phyloP scores from a whole-genome alignment of 2,888 invertebrate genomes.

The Cerceris ruficornis region DNA sequence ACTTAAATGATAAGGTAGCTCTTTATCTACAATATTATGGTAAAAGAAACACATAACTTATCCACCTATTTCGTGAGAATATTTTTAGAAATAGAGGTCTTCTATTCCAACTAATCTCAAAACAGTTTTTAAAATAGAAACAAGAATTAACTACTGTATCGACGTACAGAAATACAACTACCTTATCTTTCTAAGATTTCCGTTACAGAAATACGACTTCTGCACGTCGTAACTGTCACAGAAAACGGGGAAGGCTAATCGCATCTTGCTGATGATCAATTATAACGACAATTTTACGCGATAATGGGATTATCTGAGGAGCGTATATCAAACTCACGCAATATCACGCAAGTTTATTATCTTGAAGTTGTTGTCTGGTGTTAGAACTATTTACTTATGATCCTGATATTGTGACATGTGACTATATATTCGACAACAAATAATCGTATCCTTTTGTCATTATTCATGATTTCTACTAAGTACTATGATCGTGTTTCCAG shows the following conservation, averaged over 20 bases:
- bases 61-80: too few relatives aligned
- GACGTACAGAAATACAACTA: not conserved
- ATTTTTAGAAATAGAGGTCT: too few relatives aligned
- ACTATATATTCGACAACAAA: constrained; percentile 8
- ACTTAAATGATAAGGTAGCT: too few relatives aligned
- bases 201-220: too few relatives aligned
- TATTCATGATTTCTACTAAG: too few relatives aligned
- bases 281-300: constrained; percentile 7
- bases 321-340: constrained; percentile 21
- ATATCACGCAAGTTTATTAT: constrained; percentile 16
- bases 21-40: too few relatives aligned
- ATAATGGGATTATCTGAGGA: constrained; percentile 48
- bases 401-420: constrained; percentile 30
- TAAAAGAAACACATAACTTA: too few relatives aligned
- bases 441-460: not conserved
- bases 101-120: too few relatives aligned
- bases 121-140: too few relatives aligned
- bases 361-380: constrained; percentile 4
- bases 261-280: constrained; percentile 22
- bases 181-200: too few relatives aligned
- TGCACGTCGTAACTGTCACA: constrained; percentile 16
- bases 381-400: constrained; percentile 11
- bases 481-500: too few relatives aligned
- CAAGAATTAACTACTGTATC: constrained; percentile 20
- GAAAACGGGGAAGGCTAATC: constrained; percentile 18